Conservation (phyloP, 1,140 invertebrate genomes). For the Calosoma granatense region DNA sequence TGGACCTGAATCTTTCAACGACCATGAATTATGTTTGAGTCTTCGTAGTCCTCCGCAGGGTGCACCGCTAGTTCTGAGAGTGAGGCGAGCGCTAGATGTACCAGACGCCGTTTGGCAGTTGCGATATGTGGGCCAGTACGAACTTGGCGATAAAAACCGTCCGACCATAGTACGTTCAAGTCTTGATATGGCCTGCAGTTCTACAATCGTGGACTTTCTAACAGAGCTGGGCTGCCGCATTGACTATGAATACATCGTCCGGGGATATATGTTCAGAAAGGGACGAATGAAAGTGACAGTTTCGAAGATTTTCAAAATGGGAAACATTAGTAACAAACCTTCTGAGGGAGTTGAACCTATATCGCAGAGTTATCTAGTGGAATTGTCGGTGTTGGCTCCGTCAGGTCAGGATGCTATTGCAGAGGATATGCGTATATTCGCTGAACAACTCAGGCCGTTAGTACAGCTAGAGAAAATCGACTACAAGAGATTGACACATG, state of each 20-base stretch:
- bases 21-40: slow-evolving; percentile 80
- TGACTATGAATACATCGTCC: slow-evolving; percentile 89
- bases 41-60: slow-evolving; percentile 50
- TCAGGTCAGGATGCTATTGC: slow-evolving; percentile 88
- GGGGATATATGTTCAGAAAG: slow-evolving; percentile 93
- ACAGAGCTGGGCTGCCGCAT: slow-evolving; percentile 81
- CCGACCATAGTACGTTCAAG: slow-evolving; percentile 84
- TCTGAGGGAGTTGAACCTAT: slow-evolving; percentile 70
- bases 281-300: slow-evolving; percentile 95
- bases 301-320: slow-evolving; percentile 87
- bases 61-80: slow-evolving; percentile 46
- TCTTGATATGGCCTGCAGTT: slow-evolving; percentile 83
- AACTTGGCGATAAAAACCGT: slow-evolving; percentile 77
- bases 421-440: slow-evolving; percentile 91
- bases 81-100: slow-evolving; percentile 65
- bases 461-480: slow-evolving; percentile 87
- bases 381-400: slow-evolving; percentile 84
- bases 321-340: slow-evolving; percentile 52
- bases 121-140: slow-evolving; percentile 81
- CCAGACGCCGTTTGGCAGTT: slow-evolving; percentile 77
- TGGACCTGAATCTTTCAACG: slow-evolving; percentile 81
- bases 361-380: slow-evolving; percentile 87
- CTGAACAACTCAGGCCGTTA: slow-evolving; percentile 86
- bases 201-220: slow-evolving; percentile 83
- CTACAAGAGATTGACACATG: slow-evolving; percentile 63